These are phyloP conservation scores for Trichechus manatus DNA, from an alignment of 2,113 vertebrate species.

Conservation along the genomic window DNA sequence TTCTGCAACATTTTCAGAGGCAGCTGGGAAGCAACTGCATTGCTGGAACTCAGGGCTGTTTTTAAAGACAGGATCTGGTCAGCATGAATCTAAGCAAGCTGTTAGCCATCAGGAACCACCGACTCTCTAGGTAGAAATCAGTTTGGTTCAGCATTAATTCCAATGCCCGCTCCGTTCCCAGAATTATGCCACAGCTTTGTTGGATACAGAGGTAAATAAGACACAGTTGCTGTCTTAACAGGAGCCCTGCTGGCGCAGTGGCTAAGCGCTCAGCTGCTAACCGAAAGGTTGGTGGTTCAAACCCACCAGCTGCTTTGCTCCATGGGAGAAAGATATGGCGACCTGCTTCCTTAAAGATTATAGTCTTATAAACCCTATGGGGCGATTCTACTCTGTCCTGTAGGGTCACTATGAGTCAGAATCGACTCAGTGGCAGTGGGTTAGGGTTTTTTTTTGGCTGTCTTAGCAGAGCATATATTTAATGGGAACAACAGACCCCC, in stretches of 20 bases:
- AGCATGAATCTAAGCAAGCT: neutral
- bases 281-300: neutral
- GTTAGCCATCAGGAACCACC: neutral
- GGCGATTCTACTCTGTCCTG: neutral
- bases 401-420: neutral
- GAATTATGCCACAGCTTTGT: neutral
- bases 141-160: neutral
- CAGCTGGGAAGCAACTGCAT: slow-evolving; percentile 59
- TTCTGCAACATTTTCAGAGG: slow-evolving; percentile 9
- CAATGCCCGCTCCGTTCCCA: neutral
- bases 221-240: neutral
- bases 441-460: neutral
- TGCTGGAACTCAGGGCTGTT: slow-evolving; percentile 37
- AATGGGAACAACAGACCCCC: neutral
- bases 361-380: too few species aligned
- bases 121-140: neutral
- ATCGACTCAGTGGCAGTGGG: neutral
- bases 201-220: neutral
- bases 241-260: neutral
- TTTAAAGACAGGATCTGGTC: slow-evolving; percentile 58
- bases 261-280: neutral
- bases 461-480: neutral
- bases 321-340: neutral
- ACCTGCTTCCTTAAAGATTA: neutral
- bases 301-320: neutral